phyloP scores from a whole-genome alignment of 2,797 vertebrate species.

The Falco columbarius region DNA sequence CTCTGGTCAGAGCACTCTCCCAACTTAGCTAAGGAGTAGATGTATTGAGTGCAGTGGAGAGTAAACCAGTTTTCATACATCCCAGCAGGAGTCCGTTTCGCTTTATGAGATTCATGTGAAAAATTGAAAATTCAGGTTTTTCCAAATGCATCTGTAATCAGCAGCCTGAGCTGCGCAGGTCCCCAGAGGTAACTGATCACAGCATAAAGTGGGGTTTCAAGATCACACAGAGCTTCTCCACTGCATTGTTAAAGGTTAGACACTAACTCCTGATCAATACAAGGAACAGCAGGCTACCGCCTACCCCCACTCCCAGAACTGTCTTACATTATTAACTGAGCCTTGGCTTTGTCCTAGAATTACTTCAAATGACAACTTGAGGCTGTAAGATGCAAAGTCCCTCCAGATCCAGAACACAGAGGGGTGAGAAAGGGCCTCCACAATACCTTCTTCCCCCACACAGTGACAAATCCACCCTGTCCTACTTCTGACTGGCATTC shows the following conservation, averaged over 20 bases:
- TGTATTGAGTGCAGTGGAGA: conserved; percentile 56
- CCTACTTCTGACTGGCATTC: neutral
- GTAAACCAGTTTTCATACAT: conserved; percentile 66
- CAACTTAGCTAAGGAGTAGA: conserved; percentile 46
- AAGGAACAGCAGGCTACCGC: conserved; percentile 41
- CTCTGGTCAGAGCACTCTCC: conserved; percentile 5
- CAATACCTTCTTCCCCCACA: neutral
- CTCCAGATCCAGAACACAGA: neutral
- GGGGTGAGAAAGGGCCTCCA: neutral
- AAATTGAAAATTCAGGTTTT: conserved; percentile 71
- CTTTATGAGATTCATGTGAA: conserved; percentile 70
- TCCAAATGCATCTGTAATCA: conserved; percentile 62
- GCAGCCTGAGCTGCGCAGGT: neutral
- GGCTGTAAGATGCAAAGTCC: neutral
- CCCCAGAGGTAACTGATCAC: conserved; percentile 60
- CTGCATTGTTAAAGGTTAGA: conserved; percentile 69
- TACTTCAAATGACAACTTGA: neutral
- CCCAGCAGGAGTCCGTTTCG: conserved; percentile 37
- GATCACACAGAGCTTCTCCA: conserved; percentile 35
- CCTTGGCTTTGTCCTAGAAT: conserved; percentile 19
- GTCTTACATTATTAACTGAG: conserved; percentile 48
- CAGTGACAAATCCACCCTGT: neutral
- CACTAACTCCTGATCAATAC: conserved; percentile 75
- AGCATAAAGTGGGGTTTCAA: conserved; percentile 51
- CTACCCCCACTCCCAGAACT: neutral